These are phyloP conservation scores for Scopus umbretta DNA, from an alignment of 2,113 vertebrate genomes.

Conservation along the genomic window DNA sequence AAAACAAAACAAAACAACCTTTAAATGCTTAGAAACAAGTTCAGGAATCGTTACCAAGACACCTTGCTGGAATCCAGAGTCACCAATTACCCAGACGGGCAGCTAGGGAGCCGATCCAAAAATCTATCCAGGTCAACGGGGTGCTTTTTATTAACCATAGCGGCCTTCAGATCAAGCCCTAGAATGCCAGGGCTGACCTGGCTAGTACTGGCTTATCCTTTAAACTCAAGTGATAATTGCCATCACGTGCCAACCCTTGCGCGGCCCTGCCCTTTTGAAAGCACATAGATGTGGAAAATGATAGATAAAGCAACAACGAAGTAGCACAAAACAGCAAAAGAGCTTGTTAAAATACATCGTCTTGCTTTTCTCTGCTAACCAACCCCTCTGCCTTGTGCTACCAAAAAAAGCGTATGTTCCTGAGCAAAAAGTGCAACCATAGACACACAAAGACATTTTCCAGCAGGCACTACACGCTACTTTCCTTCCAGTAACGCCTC, in stretches of 20 bases:
- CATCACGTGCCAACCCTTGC: neutral
- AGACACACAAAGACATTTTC: neutral
- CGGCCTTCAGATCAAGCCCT: neutral
- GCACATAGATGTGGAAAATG: fast-evolving
- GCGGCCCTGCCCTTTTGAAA: fast-evolving
- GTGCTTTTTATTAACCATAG: fast-evolving
- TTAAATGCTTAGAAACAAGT: neutral
- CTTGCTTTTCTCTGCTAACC: neutral
- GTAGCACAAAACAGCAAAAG: neutral
- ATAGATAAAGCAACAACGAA: fast-evolving
- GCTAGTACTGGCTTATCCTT: neutral
- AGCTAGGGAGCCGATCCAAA: neutral
- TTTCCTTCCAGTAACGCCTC: too few relatives aligned
- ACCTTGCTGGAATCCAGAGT: neutral
- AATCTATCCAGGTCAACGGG: neutral
- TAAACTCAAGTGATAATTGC: neutral
- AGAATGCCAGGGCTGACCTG: neutral
- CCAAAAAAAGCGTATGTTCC: neutral
- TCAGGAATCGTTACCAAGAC: neutral
- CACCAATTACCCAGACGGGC: neutral
- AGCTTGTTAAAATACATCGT: neutral
- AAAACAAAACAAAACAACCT: too few relatives aligned
- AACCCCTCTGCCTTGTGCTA: neutral
- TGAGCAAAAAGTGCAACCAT: neutral
- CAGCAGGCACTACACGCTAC: neutral